Evolutionary conservation across 2,113 vertebrate genomes (phyloP).

Genomic region (Origma solitaria): DNA sequence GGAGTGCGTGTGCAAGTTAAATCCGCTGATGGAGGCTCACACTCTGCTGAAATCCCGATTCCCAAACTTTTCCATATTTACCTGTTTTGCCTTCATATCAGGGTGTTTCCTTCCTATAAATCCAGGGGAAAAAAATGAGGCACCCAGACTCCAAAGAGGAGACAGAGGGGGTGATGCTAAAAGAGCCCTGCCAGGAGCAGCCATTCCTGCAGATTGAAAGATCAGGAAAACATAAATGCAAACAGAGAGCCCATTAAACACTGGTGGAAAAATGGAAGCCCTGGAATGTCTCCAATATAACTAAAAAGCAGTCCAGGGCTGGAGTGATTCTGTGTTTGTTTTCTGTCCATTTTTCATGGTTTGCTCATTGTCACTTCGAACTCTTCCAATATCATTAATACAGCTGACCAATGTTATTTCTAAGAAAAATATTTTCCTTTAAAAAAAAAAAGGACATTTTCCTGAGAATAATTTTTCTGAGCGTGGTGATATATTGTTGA

Average conservation of each 20-base stretch:
- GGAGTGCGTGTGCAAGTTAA: background rate
- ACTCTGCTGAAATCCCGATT: background rate
- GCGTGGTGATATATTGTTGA: conserved; percentile 1
- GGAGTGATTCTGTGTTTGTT: conserved; percentile 57
- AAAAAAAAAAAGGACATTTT: background rate
- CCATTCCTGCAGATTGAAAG: conserved; percentile 35
- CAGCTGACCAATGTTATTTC: conserved; percentile 34
- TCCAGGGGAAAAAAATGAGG: background rate
- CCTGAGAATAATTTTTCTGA: conserved; percentile 14
- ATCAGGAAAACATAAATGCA: conserved; percentile 62
- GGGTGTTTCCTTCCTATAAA: background rate
- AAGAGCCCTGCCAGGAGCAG: background rate
- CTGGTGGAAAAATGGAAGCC: conserved; percentile 63
- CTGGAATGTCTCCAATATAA: conserved; percentile 63
- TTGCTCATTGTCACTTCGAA: conserved; percentile 56
- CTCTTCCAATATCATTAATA: conserved; percentile 49
- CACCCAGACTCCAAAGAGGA: background rate
- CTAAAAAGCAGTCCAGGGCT: conserved; percentile 43
- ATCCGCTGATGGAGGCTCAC: conserved; percentile 12
- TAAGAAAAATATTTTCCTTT: conserved; percentile 44
- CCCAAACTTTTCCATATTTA: background rate
- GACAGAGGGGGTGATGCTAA: background rate
- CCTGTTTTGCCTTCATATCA: background rate
- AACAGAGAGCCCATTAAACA: conserved; percentile 66
- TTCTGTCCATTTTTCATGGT: conserved; percentile 63